Evolutionary conservation across 2,797 vertebrate genomes (phyloP), one percentile per base, ranked within the genome.

Genomic region (Poecilia wingei): DNA sequence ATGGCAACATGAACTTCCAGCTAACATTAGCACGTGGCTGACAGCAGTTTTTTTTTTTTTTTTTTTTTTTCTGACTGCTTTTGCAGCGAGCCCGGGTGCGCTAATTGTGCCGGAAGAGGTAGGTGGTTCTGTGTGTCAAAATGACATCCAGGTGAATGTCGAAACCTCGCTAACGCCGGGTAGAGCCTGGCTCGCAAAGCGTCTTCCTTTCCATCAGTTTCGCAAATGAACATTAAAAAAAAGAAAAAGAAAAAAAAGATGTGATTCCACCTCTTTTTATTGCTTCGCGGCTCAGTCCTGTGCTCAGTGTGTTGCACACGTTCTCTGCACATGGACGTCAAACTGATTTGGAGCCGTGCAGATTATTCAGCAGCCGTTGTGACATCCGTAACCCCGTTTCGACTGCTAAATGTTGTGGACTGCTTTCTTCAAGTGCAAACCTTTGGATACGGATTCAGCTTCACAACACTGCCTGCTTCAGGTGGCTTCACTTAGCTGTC

Each of bases 71-170:
- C 36, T 18, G 45, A 39, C 33, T 25, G 25, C 39, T 68, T 76
- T 51, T 68, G 41, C 31, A n/a, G n/a, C 33, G 20, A 55, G 39
- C 36, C 64, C 31, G 59, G 75, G 20, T 77, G 55, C 3, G 12
- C 47, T 49, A 70, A 47, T 59, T 31, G 22, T 72, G 43, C 70
- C 20, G 43, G 33, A 47, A 61, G 31, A 72, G 31, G 28, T 79
- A 49, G 69, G 77, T 79, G 71, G 45, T 66, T 41, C 28, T 73
- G 45, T 31, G 59, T 68, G 72, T 53, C 59, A 79, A 43, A 64
- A 61, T 66, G 64, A 66, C 57, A 66, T 74, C 45, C 46, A 74
- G 36, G 39, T 43, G 71, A 73, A 79, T 66, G 46, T 68, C 18
- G 36, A 4, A 28, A 33, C 70, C 59, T 36, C 25, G 39, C 51